phyloP scores from a whole-genome alignment of 2,888 invertebrate species.

The Agrotis ipsilon region DNA sequence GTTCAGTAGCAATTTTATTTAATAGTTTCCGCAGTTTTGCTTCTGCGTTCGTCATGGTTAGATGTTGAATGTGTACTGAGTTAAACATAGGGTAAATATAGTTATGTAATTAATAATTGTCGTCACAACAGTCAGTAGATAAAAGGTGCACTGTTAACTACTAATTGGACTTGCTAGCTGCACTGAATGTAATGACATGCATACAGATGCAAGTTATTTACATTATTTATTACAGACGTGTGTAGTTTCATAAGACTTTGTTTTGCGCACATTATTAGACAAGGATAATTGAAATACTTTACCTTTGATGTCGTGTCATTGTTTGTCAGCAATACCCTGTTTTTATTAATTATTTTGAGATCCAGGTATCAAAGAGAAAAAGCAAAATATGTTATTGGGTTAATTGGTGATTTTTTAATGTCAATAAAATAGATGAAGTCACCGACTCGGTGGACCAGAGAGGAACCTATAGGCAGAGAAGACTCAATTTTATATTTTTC shows the following conservation, averaged over 20 bases:
- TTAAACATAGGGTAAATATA: too few species aligned
- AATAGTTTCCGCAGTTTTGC: slow-evolving; percentile 25
- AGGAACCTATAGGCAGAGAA: too few species aligned
- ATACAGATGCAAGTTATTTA: neutral
- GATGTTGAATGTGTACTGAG: neutral
- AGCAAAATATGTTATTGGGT: neutral
- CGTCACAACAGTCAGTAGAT: too few species aligned
- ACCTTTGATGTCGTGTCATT: neutral
- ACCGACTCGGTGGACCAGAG: too few species aligned
- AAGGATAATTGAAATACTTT: neutral
- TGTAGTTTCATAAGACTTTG: neutral
- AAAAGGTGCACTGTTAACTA: too few species aligned
- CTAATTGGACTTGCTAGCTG: too few species aligned
- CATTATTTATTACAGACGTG: neutral
- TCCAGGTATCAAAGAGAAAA: neutral
- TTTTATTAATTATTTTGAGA: neutral
- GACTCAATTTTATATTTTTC: too few species aligned
- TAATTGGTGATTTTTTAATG: neutral
- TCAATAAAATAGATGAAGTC: too few species aligned
- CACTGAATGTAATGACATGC: too few species aligned
- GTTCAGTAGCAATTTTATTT: slow-evolving; percentile 66
- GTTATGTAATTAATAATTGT: too few species aligned
- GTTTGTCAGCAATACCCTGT: neutral
- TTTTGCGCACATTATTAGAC: neutral
- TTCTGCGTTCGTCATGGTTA: slow-evolving; percentile 33